A percentile compares a stretch with the other conserved stretches of the same genome.
phyloP scores from a whole-genome alignment of 2,888 invertebrate genomes.

The Salpingus planirostris region DNA sequence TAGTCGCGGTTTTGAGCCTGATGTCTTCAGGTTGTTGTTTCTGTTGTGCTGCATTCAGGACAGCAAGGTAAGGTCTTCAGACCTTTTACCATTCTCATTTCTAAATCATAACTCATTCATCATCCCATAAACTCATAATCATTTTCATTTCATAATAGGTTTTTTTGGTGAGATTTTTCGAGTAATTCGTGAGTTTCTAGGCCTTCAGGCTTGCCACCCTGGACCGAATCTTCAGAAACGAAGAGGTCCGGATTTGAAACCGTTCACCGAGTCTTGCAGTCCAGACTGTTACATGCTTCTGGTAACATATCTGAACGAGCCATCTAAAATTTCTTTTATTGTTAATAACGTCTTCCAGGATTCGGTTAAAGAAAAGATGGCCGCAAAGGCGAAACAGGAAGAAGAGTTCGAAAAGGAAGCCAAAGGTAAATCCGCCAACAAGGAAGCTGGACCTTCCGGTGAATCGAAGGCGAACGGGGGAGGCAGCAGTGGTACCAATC shows the following conservation, averaged over 20 bases:
- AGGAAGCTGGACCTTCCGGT: conserved; percentile 15
- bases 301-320: conserved; percentile 45
- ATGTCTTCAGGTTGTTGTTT: conserved; percentile 35
- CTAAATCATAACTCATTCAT: no score
- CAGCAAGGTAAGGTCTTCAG: conserved; percentile 37
- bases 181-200: conserved; percentile 31
- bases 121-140: not conserved
- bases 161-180: not conserved
- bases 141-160: not conserved
- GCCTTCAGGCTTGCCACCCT: conserved; percentile 82
- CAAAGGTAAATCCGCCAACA: conserved; percentile 28
- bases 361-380: conserved; percentile 75
- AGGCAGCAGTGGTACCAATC: conserved; percentile 28
- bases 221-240: conserved; percentile 82
- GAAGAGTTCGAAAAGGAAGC: conserved; percentile 44
- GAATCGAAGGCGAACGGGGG: conserved; percentile 18
- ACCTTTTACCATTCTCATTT: conserved; percentile 14
- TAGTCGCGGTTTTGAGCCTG: no score
- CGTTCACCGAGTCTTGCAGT: conserved; percentile 79
- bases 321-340: conserved; percentile 1
- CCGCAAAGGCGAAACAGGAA: conserved; percentile 51
- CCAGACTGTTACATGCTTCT: conserved; percentile 79
- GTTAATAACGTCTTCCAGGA: conserved; percentile 47
- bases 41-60: conserved; percentile 39
- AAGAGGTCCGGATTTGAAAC: conserved; percentile 80